Evolutionary conservation across 2,113 vertebrate genomes (phyloP).

Genomic region (Rhinolophus ferrumequinum): DNA sequence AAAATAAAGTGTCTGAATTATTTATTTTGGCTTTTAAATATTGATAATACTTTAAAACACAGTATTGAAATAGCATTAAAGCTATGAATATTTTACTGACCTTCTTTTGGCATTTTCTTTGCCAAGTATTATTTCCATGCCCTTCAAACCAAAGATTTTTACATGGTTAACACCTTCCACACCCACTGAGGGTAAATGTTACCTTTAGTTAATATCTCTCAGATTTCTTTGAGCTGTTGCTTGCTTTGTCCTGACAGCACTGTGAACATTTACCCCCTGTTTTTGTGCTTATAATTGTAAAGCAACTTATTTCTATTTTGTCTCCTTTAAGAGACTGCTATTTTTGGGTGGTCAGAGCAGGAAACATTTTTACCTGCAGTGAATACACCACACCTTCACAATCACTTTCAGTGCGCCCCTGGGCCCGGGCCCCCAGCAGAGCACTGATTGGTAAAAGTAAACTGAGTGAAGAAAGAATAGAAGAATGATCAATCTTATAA

Average conservation of each 20-base stretch:
- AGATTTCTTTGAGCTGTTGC: background rate
- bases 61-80: background rate
- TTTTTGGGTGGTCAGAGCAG: background rate
- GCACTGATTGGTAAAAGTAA: background rate
- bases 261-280: background rate
- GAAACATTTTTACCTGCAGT: background rate
- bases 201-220: background rate
- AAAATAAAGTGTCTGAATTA: background rate
- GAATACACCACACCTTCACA: background rate
- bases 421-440: background rate
- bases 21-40: conserved; percentile 13
- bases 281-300: background rate
- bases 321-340: background rate
- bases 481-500: background rate
- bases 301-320: background rate
- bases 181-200: background rate
- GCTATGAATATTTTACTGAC: background rate
- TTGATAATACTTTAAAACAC: background rate
- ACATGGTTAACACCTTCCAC: background rate
- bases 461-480: background rate
- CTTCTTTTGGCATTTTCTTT: background rate
- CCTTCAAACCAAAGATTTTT: background rate
- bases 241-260: background rate
- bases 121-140: background rate
- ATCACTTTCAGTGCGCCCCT: background rate